Evolutionary conservation across 1,140 invertebrate species (phyloP).

Genomic region (Pogonomyrmex californicus): DNA sequence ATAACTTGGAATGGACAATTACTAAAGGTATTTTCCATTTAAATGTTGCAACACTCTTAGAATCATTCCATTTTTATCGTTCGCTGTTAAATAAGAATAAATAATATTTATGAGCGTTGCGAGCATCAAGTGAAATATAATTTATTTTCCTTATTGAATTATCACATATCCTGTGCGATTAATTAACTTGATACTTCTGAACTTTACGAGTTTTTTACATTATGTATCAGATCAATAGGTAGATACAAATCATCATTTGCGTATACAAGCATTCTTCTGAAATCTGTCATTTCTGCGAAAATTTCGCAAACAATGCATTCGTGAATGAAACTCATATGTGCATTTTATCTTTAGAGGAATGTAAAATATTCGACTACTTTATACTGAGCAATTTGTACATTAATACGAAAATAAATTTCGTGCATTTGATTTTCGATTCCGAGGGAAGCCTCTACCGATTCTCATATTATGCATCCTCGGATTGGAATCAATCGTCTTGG

Average conservation of each 20-base stretch:
- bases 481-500: constrained; percentile 27
- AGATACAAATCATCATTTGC: not conserved
- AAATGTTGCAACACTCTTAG: no score
- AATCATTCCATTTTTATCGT: no score
- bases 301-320: not conserved
- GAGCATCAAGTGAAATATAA: no score
- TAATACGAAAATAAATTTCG: constrained; percentile 40
- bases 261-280: not conserved
- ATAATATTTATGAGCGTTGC: no score
- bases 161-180: not conserved
- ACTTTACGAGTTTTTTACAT: not conserved
- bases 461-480: not conserved
- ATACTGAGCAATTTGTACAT: constrained; percentile 31
- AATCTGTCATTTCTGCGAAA: constrained; percentile 1
- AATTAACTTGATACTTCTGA: constrained; percentile 1
- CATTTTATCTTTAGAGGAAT: constrained; percentile 5
- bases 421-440: not conserved
- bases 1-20: constrained; percentile 19
- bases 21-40: not conserved
- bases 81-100: no score
- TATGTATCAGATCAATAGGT: not conserved
- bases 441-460: not conserved
- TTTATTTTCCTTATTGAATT: not conserved
- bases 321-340: constrained; percentile 34
- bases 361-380: constrained; percentile 34